Percentiles rank a stretch among this genome's conserved stretches.
These are phyloP conservation scores for Adrianichthys oophorus DNA, from an alignment of 2,797 vertebrate genomes.

Conservation along the genomic window DNA sequence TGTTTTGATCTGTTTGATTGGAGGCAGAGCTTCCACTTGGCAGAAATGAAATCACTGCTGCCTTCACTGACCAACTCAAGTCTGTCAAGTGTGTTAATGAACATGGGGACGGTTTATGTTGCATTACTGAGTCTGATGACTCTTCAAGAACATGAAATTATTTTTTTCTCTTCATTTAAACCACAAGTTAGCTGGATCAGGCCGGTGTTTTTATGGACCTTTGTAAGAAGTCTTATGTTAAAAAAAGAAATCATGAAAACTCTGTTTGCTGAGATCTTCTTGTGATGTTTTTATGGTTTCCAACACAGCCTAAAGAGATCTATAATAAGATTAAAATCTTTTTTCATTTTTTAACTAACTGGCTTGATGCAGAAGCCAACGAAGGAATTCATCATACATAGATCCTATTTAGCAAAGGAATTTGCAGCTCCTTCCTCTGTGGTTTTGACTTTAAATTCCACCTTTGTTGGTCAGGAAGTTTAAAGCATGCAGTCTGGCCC, in stretches of 20 bases:
- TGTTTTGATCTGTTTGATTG: neutral
- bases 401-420: conserved; percentile 5
- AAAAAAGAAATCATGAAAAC: neutral
- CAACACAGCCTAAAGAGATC: neutral
- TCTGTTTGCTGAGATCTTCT: neutral
- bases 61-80: no score
- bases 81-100: no score
- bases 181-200: no score
- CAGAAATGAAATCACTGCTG: neutral
- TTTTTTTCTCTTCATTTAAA: no score
- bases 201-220: no score
- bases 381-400: neutral
- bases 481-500: conserved; percentile 14
- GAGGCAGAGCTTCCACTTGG: conserved; percentile 9
- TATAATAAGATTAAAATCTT: conserved; percentile 2
- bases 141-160: no score
- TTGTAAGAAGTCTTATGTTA: neutral
- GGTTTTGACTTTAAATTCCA: conserved; percentile 18
- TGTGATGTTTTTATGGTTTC: neutral
- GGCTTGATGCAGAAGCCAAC: neutral
- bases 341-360: neutral
- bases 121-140: no score
- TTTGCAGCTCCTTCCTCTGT: conserved; percentile 16
- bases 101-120: no score
- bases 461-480: conserved; percentile 16